These are phyloP conservation scores for Riptortus pedestris DNA, from an alignment of 1,140 invertebrate genomes.

Conservation along the genomic window DNA sequence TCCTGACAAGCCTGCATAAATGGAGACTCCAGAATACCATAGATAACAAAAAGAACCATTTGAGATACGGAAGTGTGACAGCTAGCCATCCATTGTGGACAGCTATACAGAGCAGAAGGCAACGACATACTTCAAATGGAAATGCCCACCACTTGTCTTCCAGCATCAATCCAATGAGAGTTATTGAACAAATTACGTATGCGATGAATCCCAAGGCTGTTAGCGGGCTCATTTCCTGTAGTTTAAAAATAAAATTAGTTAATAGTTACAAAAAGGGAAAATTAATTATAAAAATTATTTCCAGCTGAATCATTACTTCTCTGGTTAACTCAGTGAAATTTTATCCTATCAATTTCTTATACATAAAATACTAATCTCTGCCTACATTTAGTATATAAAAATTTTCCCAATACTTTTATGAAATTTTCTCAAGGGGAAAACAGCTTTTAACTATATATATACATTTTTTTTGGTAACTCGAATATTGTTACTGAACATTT, in stretches of 20 bases:
- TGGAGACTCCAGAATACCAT: constrained; percentile 30
- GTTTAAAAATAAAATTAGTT: constrained; percentile 31
- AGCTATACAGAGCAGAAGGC: constrained; percentile 38
- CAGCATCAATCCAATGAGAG: constrained; percentile 57
- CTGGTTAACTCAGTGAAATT: background rate
- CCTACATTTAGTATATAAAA: too few relatives aligned
- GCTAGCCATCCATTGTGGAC: constrained; percentile 16
- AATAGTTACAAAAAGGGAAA: background rate
- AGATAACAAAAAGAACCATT: constrained; percentile 28
- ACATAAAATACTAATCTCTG: background rate
- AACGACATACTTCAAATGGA: constrained; percentile 46
- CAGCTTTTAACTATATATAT: too few relatives aligned
- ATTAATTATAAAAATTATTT: constrained; percentile 19
- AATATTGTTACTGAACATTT: too few relatives aligned
- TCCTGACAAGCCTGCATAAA: constrained; percentile 19
- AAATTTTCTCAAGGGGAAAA: too few relatives aligned
- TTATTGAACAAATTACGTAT: constrained; percentile 55
- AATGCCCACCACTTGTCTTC: constrained; percentile 45
- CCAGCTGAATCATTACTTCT: constrained; percentile 11
- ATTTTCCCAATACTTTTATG: too few relatives aligned
- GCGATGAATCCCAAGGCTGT: constrained; percentile 44
- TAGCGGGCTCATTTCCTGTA: constrained; percentile 48
- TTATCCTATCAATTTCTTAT: background rate
- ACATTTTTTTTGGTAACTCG: too few relatives aligned
- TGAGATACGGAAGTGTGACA: constrained; percentile 20